Percentiles rank a stretch among this genome's conserved stretches.
Evolutionary conservation across 2,113 vertebrate species (phyloP).

Genomic region (Xyliphius kryptos): DNA sequence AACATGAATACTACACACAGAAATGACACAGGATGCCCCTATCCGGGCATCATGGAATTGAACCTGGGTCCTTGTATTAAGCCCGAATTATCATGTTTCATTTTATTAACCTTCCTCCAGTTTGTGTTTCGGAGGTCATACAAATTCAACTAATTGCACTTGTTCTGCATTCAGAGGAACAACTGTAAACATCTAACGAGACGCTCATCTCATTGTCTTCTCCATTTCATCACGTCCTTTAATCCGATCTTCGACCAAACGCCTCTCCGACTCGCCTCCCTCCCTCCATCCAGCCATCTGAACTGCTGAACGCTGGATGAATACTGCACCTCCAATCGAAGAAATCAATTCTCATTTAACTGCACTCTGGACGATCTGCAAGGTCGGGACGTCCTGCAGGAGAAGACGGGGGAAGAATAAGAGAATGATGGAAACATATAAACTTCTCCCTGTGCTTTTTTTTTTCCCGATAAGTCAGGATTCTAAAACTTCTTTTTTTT

Average conservation of each 20-base stretch:
- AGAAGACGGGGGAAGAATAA: too few relatives aligned
- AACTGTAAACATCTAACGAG: neutral
- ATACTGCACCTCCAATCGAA: neutral
- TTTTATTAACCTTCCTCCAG: neutral
- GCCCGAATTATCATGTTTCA: too few relatives aligned
- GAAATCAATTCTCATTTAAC: constrained; percentile 17
- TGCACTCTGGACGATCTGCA: neutral
- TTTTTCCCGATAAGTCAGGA: too few relatives aligned
- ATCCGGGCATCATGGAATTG: too few relatives aligned
- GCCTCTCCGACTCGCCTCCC: neutral
- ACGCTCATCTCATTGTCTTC: neutral
- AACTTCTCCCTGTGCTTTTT: neutral
- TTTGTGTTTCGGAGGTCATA: neutral
- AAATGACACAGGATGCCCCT: too few relatives aligned
- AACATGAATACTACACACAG: too few relatives aligned
- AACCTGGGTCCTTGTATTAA: too few relatives aligned
- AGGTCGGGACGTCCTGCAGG: constrained; percentile 10
- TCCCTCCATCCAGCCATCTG: too few relatives aligned
- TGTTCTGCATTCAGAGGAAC: neutral
- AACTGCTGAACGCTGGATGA: neutral
- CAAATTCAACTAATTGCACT: neutral
- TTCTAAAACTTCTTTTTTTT: too few relatives aligned
- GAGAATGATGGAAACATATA: neutral
- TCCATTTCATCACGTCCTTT: neutral
- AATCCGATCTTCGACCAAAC: too few relatives aligned